Evolutionary conservation across 2,888 invertebrate species (phyloP).

Genomic region (Ommatoiulus sabulosus): DNA sequence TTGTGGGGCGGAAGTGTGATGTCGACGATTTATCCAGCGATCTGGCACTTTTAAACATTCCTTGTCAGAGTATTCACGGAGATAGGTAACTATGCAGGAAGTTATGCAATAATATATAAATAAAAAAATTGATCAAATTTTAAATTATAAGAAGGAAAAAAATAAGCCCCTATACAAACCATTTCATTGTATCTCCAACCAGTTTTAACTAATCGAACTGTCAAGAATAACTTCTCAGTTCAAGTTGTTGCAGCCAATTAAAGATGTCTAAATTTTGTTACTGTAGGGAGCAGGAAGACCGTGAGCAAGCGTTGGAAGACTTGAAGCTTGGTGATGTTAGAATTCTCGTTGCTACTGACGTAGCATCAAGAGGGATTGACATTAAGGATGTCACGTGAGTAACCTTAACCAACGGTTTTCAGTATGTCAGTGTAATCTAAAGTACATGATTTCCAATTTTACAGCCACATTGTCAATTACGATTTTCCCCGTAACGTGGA

Average conservation of each 20-base stretch:
- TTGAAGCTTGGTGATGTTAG: conserved; percentile 82
- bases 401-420: conserved; percentile 55
- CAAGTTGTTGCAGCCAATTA: neutral
- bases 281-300: conserved; percentile 76
- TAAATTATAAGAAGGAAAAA: neutral
- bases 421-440: neutral
- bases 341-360: conserved; percentile 93
- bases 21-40: conserved; percentile 88
- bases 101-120: neutral
- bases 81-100: conserved; percentile 70
- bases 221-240: too few relatives aligned
- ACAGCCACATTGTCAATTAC: conserved; percentile 87
- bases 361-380: conserved; percentile 94
- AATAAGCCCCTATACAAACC: too few relatives aligned
- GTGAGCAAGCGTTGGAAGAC: conserved; percentile 80
- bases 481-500: conserved; percentile 95
- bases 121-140: neutral
- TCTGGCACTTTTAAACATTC: conserved; percentile 76
- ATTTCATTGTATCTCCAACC: too few relatives aligned
- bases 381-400: conserved; percentile 84
- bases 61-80: conserved; percentile 87
- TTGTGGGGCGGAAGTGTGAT: conserved; percentile 86
- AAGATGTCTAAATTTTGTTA: neutral
- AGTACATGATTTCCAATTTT: conserved; percentile 35
- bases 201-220: too few relatives aligned